These are phyloP conservation scores for Spilosoma lubricipeda DNA, from an alignment of 2,888 invertebrate species.

Conservation along the genomic window DNA sequence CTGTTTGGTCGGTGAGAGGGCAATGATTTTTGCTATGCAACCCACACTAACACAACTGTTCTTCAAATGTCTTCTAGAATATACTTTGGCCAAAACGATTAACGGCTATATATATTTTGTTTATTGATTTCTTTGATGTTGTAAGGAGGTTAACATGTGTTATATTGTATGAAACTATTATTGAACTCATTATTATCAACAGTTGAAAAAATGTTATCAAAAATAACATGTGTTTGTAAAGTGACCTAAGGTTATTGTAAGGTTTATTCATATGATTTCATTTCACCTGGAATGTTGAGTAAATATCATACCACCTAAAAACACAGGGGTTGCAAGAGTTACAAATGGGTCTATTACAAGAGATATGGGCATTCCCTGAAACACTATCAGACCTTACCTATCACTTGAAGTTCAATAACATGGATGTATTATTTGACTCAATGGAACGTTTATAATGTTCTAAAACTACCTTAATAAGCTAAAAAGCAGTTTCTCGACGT, in stretches of 20 bases:
- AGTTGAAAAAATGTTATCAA: background rate
- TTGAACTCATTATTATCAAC: background rate
- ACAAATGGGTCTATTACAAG: background rate
- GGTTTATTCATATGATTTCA: background rate
- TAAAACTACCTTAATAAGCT: background rate
- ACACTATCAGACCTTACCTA: background rate
- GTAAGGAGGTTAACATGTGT: conserved; percentile 4
- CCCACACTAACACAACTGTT: conserved; percentile 58
- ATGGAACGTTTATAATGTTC: background rate
- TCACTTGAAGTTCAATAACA: background rate
- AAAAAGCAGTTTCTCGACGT: background rate
- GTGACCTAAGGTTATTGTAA: background rate
- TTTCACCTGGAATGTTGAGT: background rate
- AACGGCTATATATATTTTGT: background rate
- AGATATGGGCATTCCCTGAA: background rate
- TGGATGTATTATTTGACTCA: background rate
- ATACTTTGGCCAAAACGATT: conserved; percentile 24
- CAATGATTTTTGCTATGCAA: conserved; percentile 66
- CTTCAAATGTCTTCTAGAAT: conserved; percentile 29
- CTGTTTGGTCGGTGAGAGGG: conserved; percentile 60
- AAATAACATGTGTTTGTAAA: background rate
- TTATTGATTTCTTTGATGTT: conserved; percentile 8
- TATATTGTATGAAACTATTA: background rate
- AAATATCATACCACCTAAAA: no score
- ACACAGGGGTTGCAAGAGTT: no score